Conservation (phyloP, 2,888 invertebrate species). For the Drosophila yooni region DNA sequence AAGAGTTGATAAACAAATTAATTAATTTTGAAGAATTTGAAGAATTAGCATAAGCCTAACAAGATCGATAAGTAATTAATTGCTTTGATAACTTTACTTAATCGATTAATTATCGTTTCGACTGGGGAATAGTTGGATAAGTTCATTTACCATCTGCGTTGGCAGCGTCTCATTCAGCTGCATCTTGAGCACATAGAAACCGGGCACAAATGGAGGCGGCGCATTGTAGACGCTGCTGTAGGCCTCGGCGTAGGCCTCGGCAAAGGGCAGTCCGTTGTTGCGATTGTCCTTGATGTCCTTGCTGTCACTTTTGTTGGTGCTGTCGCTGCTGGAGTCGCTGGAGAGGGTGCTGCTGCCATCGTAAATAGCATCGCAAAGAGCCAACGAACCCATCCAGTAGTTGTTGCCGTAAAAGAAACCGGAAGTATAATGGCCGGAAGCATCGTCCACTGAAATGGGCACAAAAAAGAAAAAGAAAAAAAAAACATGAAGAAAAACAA, state of each 20-base stretch:
- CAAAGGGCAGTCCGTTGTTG: conserved; percentile 83
- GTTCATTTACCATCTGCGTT: conserved; percentile 77
- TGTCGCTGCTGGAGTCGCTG: conserved; percentile 32
- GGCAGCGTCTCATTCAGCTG: conserved; percentile 86
- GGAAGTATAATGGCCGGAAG: conserved; percentile 91
- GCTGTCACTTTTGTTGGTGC: conserved; percentile 1
- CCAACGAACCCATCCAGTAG: conserved; percentile 92
- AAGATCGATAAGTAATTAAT: neutral
- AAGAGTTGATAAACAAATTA: neutral
- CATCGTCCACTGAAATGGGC: conserved; percentile 87
- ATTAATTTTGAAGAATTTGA: neutral
- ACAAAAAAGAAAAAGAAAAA: conserved; percentile 36
- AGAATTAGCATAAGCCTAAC: neutral
- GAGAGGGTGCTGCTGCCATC: conserved; percentile 50
- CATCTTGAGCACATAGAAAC: conserved; percentile 88
- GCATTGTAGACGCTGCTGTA: conserved; percentile 82
- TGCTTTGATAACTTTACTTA: neutral
- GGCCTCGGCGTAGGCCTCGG: conserved; percentile 77
- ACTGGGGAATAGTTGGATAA: neutral
- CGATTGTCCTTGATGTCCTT: conserved; percentile 36
- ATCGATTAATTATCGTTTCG: neutral
- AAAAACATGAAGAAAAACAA: neutral
- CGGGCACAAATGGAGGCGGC: conserved; percentile 88
- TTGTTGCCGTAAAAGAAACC: conserved; percentile 94
- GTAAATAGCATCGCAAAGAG: conserved; percentile 89